Evolutionary conservation across 1,140 invertebrate genomes (phyloP), one percentile per base, ranked within the genome.

Genomic region (Galendromus occidentalis): DNA sequence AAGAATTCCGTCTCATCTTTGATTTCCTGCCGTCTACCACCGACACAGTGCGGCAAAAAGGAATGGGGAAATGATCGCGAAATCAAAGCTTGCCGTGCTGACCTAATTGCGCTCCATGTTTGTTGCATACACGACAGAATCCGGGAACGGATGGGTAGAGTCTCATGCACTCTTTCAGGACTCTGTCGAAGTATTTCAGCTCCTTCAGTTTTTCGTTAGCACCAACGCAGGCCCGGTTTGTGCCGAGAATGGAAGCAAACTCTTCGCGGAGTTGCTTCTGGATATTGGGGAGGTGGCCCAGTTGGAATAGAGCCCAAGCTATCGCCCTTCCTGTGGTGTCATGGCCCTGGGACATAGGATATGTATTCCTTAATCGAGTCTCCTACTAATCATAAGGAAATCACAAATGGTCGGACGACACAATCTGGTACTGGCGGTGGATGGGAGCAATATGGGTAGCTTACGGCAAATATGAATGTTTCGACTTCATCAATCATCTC

Each of bases 401-500:
- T n/a, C n/a, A n/a, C n/a, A n/a, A n/a, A n/a, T n/a, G n/a, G n/a
- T n/a, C n/a, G n/a, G n/a, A n/a, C n/a, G n/a, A n/a, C n/a, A n/a
- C n/a, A n/a, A n/a, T n/a, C n/a, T n/a, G n/a, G n/a, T n/a, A n/a
- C n/a, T n/a, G n/a, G n/a, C n/a, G n/a, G n/a, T n/a, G n/a, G n/a
- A n/a, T n/a, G n/a, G n/a, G 9, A 39, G 4, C 33, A 39, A 4
- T 39, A 6, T 4, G 69, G 20, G 70, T 67, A 47, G 14, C 45
- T 4, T 28, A 47, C 45, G 18, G 45, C 45, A 74, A 82, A 82
- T 79, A 82, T 87, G 70, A 90, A 89, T 4, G 86, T 89, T 70
- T 88, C 86, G n/a, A 87, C 85, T 78, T 89, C 86, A 73, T 88
- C 86, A 51, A 84, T 77, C 44, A 89, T 85, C 70, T 85, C 82